A percentile compares a stretch with the other conserved stretches of the same genome.
phyloP scores from a whole-genome alignment of 1,140 invertebrate species.

The Mya arenaria region DNA sequence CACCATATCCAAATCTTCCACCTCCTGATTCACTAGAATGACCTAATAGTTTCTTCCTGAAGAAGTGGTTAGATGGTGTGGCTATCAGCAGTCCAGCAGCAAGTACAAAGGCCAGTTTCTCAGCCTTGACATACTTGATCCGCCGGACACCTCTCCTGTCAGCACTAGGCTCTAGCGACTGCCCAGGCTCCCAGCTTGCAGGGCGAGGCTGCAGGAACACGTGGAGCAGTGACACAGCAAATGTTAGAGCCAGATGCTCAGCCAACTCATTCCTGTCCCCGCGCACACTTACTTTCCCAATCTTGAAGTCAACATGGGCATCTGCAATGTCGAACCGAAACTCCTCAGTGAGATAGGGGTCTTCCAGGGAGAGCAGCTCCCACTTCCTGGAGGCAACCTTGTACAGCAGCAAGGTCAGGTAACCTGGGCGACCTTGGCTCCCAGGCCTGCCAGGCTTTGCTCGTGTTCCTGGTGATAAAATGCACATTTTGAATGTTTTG shows the following conservation, averaged over 20 bases:
- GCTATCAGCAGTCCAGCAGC: constrained; percentile 73
- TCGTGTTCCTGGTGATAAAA: neutral
- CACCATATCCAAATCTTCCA: neutral
- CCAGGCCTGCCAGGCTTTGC: neutral
- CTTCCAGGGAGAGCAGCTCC: constrained; percentile 27
- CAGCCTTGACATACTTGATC: constrained; percentile 63
- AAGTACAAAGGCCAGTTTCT: constrained; percentile 72
- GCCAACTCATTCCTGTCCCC: constrained; percentile 63
- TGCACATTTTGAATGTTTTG: too few relatives aligned
- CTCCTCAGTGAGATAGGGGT: constrained; percentile 28
- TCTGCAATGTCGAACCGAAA: constrained; percentile 37
- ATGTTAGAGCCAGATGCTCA: constrained; percentile 74
- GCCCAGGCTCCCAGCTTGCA: constrained; percentile 64
- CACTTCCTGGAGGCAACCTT: constrained; percentile 37
- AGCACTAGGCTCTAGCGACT: constrained; percentile 32
- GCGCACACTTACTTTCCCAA: constrained; percentile 36
- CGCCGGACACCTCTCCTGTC: constrained; percentile 12
- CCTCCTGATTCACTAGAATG: neutral
- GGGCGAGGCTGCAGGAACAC: constrained; percentile 76
- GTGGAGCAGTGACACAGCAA: constrained; percentile 74
- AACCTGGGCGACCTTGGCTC: constrained; percentile 44
- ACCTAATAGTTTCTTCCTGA: constrained; percentile 56
- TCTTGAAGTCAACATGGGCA: constrained; percentile 37
- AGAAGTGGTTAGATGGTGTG: constrained; percentile 76
- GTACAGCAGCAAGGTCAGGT: constrained; percentile 41